A percentile compares a stretch with the other conserved stretches of the same genome.
phyloP scores from a whole-genome alignment of 2,113 vertebrate species.

The Hippoglossus stenolepis region DNA sequence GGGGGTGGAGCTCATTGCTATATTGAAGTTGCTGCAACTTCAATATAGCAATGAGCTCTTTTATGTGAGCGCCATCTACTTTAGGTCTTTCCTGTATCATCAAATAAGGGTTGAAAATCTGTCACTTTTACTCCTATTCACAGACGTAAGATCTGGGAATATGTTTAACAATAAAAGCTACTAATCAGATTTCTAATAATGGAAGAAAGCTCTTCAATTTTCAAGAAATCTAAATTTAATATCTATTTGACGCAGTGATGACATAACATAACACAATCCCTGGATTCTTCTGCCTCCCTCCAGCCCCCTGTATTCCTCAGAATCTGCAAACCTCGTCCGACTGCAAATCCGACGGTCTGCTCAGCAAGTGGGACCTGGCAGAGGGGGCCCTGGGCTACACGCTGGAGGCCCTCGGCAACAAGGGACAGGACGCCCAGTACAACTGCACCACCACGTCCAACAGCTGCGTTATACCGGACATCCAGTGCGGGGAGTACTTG shows the following conservation, averaged over 20 bases:
- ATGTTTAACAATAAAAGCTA: too few species aligned
- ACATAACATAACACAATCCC: not conserved
- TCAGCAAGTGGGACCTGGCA: constrained; percentile 77
- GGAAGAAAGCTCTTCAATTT: too few species aligned
- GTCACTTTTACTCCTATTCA: too few species aligned
- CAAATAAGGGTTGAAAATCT: too few species aligned
- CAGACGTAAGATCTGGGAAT: too few species aligned
- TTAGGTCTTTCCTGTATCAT: too few species aligned
- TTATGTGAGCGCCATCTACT: too few species aligned
- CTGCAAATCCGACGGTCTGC: constrained; percentile 70
- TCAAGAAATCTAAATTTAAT: too few species aligned
- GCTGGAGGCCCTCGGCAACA: constrained; percentile 78
- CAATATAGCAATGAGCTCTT: too few species aligned
- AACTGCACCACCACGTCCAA: constrained; percentile 78
- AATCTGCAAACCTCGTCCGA: constrained; percentile 69
- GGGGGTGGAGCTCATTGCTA: too few species aligned
- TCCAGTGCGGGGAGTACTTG: constrained; percentile 82
- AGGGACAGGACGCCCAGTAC: constrained; percentile 51
- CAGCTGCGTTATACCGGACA: constrained; percentile 76
- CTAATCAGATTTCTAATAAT: too few species aligned
- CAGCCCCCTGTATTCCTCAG: constrained; percentile 83
- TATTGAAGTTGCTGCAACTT: too few species aligned
- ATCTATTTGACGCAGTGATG: not conserved
- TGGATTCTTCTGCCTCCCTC: not conserved
- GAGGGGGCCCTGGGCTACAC: constrained; percentile 77